Evolutionary conservation across 1,140 invertebrate genomes (phyloP), one percentile per base, ranked within the genome.

Genomic region (Ips nitidus): DNA sequence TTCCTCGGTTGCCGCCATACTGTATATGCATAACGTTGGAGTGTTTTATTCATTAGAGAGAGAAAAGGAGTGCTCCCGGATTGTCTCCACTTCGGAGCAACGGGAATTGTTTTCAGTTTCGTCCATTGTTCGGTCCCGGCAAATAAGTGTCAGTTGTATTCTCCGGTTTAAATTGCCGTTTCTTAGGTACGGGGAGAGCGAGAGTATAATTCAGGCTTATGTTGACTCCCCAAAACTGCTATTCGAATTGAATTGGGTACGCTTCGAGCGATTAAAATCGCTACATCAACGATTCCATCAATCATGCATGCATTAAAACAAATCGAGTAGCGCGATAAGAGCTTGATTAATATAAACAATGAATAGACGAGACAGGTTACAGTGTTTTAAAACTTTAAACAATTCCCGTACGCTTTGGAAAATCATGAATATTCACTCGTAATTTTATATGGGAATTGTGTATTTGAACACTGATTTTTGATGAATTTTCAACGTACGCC

Each of bases 81-180:
- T 65, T 53, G 62, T 55, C 52, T 53, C 50, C 40, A 63, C 64
- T 66, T 66, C 64, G 41, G 64, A 41, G n/a, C 53, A 57, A 47
- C 38, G 41, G 2, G 52, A 66, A 66, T 66, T 66, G 64, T 66
- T 66, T 64, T 57, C 42, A 66, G 53, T 66, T 66, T 66, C 53
- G 57, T 45, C 64, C 53, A 66, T 66, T 57, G 64, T 66, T 66
- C 57, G 56, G 53, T 42, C 38, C 36, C 52, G 6, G 64, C 53
- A 66, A 66, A 66, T 66, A 66, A 66, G 64, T 66, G 64, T 66
- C 64, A 66, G 64, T 57, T 57, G 53, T 66, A 66, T 66, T 66
- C 53, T 57, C 43, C 22, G 22, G 64, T 66, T 66, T 47, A 66
- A 56, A 66, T 66, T 66, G 64, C 37, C 53, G 36, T 45, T 66